phyloP scores from a whole-genome alignment of 2,888 invertebrate genomes.

The Cinara cedri region DNA sequence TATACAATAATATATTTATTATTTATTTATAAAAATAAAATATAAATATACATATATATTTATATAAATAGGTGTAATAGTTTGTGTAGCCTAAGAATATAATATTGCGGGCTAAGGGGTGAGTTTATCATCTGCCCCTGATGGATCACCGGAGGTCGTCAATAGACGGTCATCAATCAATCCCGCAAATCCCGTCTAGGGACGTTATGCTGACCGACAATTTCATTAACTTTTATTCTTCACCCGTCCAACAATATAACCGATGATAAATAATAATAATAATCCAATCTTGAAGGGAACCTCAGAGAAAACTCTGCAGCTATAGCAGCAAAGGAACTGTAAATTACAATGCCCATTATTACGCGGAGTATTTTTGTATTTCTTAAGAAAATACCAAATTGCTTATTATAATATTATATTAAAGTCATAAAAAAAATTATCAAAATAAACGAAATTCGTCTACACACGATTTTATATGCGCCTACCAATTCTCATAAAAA shows the following conservation, averaged over 20 bases:
- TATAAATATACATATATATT: not conserved
- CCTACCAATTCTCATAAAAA: too few species aligned
- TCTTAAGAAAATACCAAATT: not conserved
- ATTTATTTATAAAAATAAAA: not conserved
- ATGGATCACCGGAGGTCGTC: slow-evolving; percentile 53
- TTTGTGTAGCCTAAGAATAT: slow-evolving; percentile 13
- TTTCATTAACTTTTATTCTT: slow-evolving; percentile 55
- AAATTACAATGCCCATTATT: slow-evolving; percentile 15
- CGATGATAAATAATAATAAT: slow-evolving; percentile 48
- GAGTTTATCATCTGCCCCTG: slow-evolving; percentile 51
- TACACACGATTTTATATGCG: too few species aligned
- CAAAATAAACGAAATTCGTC: too few species aligned
- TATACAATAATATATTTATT: not conserved
- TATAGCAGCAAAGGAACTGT: not conserved
- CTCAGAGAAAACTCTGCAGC: not conserved
- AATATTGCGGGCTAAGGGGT: not conserved
- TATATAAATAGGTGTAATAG: not conserved
- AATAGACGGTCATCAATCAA: slow-evolving; percentile 55
- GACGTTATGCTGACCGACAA: slow-evolving; percentile 52
- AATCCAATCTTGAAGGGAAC: slow-evolving; percentile 33
- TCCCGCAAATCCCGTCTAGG: slow-evolving; percentile 21
- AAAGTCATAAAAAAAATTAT: not conserved
- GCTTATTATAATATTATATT: too few species aligned
- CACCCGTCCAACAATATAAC: slow-evolving; percentile 40
- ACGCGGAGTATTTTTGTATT: not conserved